phyloP scores from a whole-genome alignment of 2,797 vertebrate species.

The Siniperca scherzeri region DNA sequence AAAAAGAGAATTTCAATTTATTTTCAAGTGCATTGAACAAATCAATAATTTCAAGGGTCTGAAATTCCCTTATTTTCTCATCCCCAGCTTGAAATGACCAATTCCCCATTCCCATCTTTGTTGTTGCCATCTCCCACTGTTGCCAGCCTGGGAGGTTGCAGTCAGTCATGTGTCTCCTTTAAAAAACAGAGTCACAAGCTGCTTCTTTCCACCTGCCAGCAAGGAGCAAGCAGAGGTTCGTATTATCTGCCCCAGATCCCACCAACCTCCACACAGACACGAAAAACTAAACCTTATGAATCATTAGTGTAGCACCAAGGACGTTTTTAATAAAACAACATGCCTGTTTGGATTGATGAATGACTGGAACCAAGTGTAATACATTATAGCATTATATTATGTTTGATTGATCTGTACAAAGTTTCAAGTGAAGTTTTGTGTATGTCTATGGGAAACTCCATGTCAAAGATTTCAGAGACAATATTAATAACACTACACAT shows the following conservation, averaged over 20 bases:
- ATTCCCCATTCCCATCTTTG: neutral
- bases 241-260: neutral
- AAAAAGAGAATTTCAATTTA: no score
- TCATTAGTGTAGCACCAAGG: constrained; percentile 21
- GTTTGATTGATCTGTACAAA: constrained; percentile 8
- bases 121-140: neutral
- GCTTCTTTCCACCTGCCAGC: constrained; percentile 10
- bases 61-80: neutral
- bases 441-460: neutral
- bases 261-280: neutral
- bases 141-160: neutral
- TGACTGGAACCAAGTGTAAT: constrained; percentile 4
- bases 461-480: constrained; percentile 4
- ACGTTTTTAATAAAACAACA: constrained; percentile 34
- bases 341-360: constrained; percentile 31
- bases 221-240: neutral
- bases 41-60: neutral
- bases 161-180: constrained; percentile 18
- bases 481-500: neutral
- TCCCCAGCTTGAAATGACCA: neutral
- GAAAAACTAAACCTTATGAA: constrained; percentile 9
- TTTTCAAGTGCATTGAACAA: neutral
- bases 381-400: neutral
- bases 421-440: constrained; percentile 3
- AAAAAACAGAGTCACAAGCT: neutral